Base-by-base conservation (phyloP, 1,140 invertebrate species). In the Chrysopa pallens region DNA sequence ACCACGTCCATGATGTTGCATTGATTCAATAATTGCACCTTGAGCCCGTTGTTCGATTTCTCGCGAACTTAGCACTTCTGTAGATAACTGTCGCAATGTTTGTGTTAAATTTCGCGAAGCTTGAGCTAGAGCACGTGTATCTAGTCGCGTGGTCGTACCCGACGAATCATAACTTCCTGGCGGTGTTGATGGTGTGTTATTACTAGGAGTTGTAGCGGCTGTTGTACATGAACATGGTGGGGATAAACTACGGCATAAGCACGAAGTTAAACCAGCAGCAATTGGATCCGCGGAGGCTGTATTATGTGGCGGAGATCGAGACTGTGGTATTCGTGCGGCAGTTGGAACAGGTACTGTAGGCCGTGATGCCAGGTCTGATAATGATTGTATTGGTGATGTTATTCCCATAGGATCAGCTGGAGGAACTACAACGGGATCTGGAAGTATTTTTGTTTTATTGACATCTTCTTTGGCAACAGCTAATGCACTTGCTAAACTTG, bases 1-100 rank as follows among this genome's bases (percentile, higher is more conserved):
- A 48, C 89, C 90, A 60, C 88, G 87, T 36, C 89, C 85, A 52
- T 92, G 83, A 57, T 91, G 84, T 55, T 90, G 84, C 85, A 92
- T 89, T 49, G 83, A 87, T 55, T 90, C 84, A 54, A 90, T 90
- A 52, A 90, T 85, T 49, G 85, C 85, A 37, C 84, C 85, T 43
- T 82, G 79, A 9, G 31, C 8, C 8, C 31, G 31, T 12, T 33
- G 31, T 33, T 33, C 31, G 6, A 33, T 33, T 12, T 40, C 39
- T 36, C 42, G 6, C 7, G 29, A 12, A 36, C 8, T 44, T 2
- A 35, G 31, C 29, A 40, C n/a, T 6, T 89, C 84, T 48, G 86
- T 85, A 13, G 86, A 91, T 39, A 94, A 69, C 60, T 90, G 85
- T 55, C 86, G 80, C 12, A 94, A 63, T 14, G 89, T 93, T 58